Percentiles rank a stretch among this genome's conserved stretches.
Evolutionary conservation across 2,888 invertebrate genomes (phyloP).

Genomic region (Serripes groenlandicus): DNA sequence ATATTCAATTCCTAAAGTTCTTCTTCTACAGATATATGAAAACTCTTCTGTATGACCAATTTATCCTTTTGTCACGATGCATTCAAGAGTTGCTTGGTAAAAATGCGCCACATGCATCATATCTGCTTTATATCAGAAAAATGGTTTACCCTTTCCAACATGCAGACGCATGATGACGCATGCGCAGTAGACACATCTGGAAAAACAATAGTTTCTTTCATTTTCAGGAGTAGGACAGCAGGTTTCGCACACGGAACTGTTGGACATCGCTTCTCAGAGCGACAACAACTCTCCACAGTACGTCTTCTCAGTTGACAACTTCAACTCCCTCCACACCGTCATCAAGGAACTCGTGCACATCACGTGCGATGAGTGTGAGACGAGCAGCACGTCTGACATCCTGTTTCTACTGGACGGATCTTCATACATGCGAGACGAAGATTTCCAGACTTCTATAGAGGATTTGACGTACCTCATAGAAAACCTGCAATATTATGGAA

Average conservation of each 20-base stretch:
- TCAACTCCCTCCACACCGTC: slow-evolving; percentile 43
- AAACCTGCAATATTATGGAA: not conserved
- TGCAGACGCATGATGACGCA: too few relatives aligned
- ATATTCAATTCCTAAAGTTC: too few relatives aligned
- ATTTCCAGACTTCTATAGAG: slow-evolving; percentile 4
- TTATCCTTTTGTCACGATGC: too few relatives aligned
- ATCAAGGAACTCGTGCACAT: slow-evolving; percentile 37
- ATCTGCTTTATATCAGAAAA: too few relatives aligned
- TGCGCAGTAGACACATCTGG: too few relatives aligned
- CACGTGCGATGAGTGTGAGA: slow-evolving; percentile 36
- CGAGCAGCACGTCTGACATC: slow-evolving; percentile 23
- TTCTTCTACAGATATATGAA: too few relatives aligned
- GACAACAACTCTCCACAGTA: not conserved
- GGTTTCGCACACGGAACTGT: slow-evolving; percentile 42
- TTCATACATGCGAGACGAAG: not conserved
- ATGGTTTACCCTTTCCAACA: too few relatives aligned
- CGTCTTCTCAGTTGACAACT: slow-evolving; percentile 45
- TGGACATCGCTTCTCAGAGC: slow-evolving; percentile 29
- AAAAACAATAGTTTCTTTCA: too few relatives aligned
- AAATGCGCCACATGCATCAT: too few relatives aligned
- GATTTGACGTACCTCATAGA: slow-evolving; percentile 24
- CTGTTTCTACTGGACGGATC: slow-evolving; percentile 35
- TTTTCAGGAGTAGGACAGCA: slow-evolving; percentile 34
- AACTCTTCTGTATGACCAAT: too few relatives aligned
- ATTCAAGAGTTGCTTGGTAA: too few relatives aligned